Evolutionary conservation across 2,113 vertebrate genomes (phyloP), one percentile per base, ranked within the genome.

Genomic region (Amblyopsis rosae): DNA sequence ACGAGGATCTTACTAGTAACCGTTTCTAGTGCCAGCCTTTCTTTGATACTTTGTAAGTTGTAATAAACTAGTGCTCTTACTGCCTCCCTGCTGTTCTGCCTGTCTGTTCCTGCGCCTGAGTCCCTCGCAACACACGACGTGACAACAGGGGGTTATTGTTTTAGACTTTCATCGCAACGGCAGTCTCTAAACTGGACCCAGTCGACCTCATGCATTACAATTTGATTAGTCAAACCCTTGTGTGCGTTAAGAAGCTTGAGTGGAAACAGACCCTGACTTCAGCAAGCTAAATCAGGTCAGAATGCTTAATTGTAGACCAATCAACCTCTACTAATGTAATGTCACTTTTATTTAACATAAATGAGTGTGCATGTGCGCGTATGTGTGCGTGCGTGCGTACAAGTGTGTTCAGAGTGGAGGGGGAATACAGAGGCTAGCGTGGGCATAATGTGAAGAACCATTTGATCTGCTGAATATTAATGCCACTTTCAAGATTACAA

Each of bases 401-500:
- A 89, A 91, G 88, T 72, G 81, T 19, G 15, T 61, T 7, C 84
- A 68, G 69, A 26, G 56, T 12, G 67, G 88, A 89, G 86, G 83
- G 87, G 86, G 0, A 67, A 84, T 55, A 59, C 48, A 15, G 12
- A 82, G 58, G 72, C 85, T 86, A 77, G 69, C 76, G 82, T 89
- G 70, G 72, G 84, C 91, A 91, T 62, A 87, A 92, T 92, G 85
- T 83, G 91, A 94, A 85, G 67, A 77, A 90, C 86, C 80, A 76
- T 93, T 94, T 92, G 83, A 92, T 93, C 89, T 89, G 75, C 68
- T 92, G 92, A 91, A 94, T 95, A 93, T 92, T 93, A 95, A 93
- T 92, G 83, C 85, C 35, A 70, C 84, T 86, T 89, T 86, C 88
- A 90, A 94, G 88, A 94, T 91, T 92, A 89, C 89, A 89, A 86